Percentiles rank a stretch among this genome's conserved stretches.
Conservation (phyloP, 1,140 invertebrate species). For the Holcopasites calliopsidis region DNA sequence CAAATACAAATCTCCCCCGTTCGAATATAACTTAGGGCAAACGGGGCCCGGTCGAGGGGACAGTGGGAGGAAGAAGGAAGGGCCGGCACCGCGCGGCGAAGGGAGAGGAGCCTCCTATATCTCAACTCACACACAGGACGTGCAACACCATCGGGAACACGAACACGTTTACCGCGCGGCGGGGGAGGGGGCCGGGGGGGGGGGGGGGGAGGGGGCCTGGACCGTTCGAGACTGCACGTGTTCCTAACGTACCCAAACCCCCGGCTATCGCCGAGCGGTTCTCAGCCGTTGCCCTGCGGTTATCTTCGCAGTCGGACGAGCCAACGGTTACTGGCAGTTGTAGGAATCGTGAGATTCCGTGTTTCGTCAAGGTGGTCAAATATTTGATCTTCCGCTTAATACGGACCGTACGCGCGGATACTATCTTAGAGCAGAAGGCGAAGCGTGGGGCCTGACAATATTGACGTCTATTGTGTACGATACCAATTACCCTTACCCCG, state of each 20-base stretch:
- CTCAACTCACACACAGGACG: conserved; percentile 74
- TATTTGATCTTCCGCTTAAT: conserved; percentile 12
- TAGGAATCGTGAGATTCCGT: not conserved
- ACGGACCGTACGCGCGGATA: not conserved
- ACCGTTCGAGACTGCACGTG: conserved; percentile 79
- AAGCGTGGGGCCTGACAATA: too few relatives aligned
- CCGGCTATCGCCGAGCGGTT: conserved; percentile 70
- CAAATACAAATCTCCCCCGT: conserved; percentile 77
- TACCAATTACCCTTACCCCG: not conserved
- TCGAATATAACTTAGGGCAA: conserved; percentile 68
- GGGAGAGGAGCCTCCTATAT: conserved; percentile 69
- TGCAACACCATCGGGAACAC: conserved; percentile 66
- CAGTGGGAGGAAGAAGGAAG: conserved; percentile 32
- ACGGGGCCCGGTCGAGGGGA: conserved; percentile 37
- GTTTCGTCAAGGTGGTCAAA: not conserved
- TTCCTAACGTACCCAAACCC: conserved; percentile 78
- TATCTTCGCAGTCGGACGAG: not conserved
- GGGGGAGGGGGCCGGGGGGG: too few relatives aligned
- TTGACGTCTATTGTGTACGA: too few relatives aligned
- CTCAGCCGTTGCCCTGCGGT: conserved; percentile 62
- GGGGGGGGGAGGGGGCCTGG: conserved; percentile 70
- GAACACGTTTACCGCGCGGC: conserved; percentile 73
- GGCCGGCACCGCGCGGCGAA: conserved; percentile 24
- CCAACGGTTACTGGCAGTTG: conserved; percentile 2
- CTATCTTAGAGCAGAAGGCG: not conserved